These are phyloP conservation scores for Thinocorus orbignyianus DNA, from an alignment of 2,113 vertebrate genomes.

Conservation along the genomic window DNA sequence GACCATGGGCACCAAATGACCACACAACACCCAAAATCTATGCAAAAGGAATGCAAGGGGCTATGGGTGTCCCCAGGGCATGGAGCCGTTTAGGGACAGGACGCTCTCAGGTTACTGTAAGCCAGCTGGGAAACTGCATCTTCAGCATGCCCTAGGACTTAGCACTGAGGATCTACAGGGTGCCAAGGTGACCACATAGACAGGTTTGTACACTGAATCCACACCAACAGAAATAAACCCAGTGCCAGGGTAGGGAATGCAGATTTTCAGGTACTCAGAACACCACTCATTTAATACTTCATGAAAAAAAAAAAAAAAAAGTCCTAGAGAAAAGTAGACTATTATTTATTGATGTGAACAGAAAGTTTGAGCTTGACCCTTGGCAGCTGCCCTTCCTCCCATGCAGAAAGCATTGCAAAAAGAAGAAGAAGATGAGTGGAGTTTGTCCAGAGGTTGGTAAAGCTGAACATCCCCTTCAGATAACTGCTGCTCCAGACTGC, in stretches of 20 bases:
- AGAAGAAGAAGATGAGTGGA: not conserved
- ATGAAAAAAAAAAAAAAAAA: not conserved
- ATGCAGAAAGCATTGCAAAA: not conserved
- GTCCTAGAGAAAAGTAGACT: not conserved
- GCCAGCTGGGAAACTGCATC: not conserved
- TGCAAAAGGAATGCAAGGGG: not conserved
- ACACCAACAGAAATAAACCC: not conserved
- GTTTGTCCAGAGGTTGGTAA: not conserved
- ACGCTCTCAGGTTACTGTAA: accelerated
- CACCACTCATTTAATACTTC: not conserved
- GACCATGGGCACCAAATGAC: not conserved
- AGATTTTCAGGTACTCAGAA: not conserved
- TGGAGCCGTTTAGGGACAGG: not conserved
- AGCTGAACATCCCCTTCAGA: not conserved
- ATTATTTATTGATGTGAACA: not conserved
- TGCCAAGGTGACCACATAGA: not conserved
- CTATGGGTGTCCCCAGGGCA: accelerated
- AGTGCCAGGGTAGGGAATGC: not conserved
- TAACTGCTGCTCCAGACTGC: not conserved
- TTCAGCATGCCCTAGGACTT: not conserved
- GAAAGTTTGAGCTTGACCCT: not conserved
- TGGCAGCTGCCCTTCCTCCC: not conserved
- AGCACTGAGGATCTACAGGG: not conserved
- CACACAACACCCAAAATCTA: not conserved
- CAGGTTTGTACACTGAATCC: not conserved